phyloP scores from a whole-genome alignment of 2,888 invertebrate genomes.

The Polydesmus complanatus region DNA sequence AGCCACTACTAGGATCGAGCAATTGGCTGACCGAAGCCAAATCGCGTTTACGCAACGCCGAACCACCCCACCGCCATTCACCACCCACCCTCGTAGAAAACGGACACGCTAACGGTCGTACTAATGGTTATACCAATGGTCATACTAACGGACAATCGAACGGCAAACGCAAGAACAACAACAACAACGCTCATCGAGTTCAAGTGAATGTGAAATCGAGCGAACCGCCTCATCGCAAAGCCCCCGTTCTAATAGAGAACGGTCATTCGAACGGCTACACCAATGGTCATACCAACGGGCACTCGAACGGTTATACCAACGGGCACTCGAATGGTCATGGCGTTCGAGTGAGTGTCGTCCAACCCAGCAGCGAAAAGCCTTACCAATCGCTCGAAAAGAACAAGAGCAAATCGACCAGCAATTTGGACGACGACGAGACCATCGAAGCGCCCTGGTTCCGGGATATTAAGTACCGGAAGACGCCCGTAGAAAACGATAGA shows the following conservation, averaged over 20 bases:
- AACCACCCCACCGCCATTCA: too few species aligned
- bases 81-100: not conserved
- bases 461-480: not conserved
- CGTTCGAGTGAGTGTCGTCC: not conserved
- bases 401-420: slow-evolving; percentile 6
- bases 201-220: not conserved
- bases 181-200: not conserved
- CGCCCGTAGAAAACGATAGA: not conserved
- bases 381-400: not conserved
- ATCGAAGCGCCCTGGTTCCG: slow-evolving; percentile 5
- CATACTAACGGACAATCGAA: not conserved
- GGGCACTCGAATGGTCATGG: not conserved
- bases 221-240: not conserved
- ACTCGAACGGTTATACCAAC: not conserved
- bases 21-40: not conserved
- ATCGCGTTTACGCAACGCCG: not conserved
- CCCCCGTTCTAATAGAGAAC: not conserved
- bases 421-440: slow-evolving; percentile 7
- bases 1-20: not conserved
- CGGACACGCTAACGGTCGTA: not conserved
- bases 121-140: not conserved
- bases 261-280: not conserved
- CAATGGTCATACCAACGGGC: not conserved
- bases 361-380: not conserved
- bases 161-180: not conserved